Percentiles rank a stretch among this genome's conserved stretches.
phyloP scores from a whole-genome alignment of 2,113 vertebrate genomes.

The Corvus cornix region DNA sequence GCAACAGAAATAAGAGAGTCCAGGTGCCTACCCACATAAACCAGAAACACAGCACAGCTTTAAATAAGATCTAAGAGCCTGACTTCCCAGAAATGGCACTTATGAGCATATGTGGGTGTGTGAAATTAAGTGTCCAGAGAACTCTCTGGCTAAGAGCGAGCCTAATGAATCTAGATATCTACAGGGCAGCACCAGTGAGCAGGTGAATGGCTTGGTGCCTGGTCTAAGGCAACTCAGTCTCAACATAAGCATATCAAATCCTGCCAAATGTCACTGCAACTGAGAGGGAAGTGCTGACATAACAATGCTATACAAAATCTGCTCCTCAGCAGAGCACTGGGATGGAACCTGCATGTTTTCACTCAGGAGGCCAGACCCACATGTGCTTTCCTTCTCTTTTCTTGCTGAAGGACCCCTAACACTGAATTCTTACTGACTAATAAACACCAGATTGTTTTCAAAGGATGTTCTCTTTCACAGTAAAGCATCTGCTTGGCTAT shows the following conservation, averaged over 20 bases:
- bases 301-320: not conserved
- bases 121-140: not conserved
- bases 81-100: slow-evolving; percentile 1
- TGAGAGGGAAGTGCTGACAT: slow-evolving; percentile 9
- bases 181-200: not conserved
- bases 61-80: not conserved
- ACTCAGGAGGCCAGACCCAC: slow-evolving; percentile 21
- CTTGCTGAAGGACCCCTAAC: not conserved
- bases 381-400: slow-evolving; percentile 12
- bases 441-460: slow-evolving; percentile 60
- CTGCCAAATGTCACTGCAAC: slow-evolving; percentile 16
- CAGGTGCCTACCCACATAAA: not conserved
- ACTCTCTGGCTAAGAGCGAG: not conserved
- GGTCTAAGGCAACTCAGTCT: not conserved
- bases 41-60: not conserved
- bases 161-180: not conserved
- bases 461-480: slow-evolving; percentile 41
- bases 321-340: not conserved
- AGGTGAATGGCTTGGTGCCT: not conserved
- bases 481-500: slow-evolving; percentile 31
- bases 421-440: slow-evolving; percentile 49
- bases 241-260: not conserved
- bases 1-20: not conserved
- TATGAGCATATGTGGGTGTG: not conserved
- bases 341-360: slow-evolving; percentile 27